Evolutionary conservation across 1,140 invertebrate species (phyloP).

Genomic region (Diabrotica undecimpunctata): DNA sequence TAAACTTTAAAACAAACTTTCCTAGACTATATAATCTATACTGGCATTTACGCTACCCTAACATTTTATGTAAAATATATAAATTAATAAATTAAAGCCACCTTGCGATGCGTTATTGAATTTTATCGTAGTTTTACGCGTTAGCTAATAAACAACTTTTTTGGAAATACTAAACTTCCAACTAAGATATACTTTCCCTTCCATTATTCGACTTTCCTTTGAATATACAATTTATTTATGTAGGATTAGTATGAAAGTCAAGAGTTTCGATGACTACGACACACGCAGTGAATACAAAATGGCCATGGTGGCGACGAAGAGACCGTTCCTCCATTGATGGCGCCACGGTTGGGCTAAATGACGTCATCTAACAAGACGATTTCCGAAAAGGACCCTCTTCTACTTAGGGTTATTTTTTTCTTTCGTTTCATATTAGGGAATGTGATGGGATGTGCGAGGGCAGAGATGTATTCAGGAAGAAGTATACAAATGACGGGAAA

Average conservation of each 20-base stretch:
- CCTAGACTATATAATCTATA: too few species aligned
- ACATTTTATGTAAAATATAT: too few species aligned
- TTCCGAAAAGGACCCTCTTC: constrained; percentile 31
- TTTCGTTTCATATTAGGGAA: constrained; percentile 25
- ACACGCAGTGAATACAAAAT: constrained; percentile 28
- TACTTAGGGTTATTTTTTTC: constrained; percentile 27
- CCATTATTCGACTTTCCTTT: constrained; percentile 7
- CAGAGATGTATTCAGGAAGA: not conserved
- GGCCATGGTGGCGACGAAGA: constrained; percentile 28
- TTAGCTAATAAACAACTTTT: too few species aligned
- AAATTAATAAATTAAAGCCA: too few species aligned
- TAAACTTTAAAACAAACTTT: too few species aligned
- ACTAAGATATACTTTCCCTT: not conserved
- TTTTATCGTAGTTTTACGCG: too few species aligned
- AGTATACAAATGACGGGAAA: not conserved
- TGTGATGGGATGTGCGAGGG: not conserved
- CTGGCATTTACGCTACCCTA: too few species aligned
- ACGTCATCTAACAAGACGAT: constrained; percentile 32
- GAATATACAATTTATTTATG: constrained; percentile 14
- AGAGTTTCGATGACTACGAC: constrained; percentile 6
- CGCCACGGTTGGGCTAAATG: constrained; percentile 30
- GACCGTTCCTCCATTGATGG: constrained; percentile 27
- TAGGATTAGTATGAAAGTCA: constrained; percentile 1
- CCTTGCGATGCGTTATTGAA: too few species aligned
- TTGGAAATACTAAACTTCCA: too few species aligned